Evolutionary conservation across 2,888 invertebrate species (phyloP), one percentile per base, ranked within the genome.

Genomic region (Tuberolachnus salignus): DNA sequence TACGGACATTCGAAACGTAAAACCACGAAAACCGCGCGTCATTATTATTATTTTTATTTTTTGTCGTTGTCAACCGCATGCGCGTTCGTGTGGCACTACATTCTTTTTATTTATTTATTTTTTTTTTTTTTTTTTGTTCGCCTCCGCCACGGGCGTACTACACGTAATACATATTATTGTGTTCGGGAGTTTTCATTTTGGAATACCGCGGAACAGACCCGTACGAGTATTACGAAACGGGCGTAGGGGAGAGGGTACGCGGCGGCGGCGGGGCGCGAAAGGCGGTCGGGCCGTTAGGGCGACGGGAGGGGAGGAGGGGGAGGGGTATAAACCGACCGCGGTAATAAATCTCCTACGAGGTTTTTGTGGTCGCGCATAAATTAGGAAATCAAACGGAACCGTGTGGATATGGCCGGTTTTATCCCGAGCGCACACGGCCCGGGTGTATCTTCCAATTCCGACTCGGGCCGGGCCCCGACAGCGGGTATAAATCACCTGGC

Each of bases 361-460:
- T 78, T 78, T 78, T 78, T 78, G 78, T 78, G 78, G 78, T 59
- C 59, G 34, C 69, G 78, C 78, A 78, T 78, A 78, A 78, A 78
- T 78, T 78, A 78, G 78, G 78, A 78, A 78, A 78, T 78, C 78
- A 78, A 78, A 78, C 78, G 78, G 78, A 67, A 67, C 49, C 67
- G 75, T 66, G 66, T 66, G 66, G 64, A 75, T 75, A 75, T 66
- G 66, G 67, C 66, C 75, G 75, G 75, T 78, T 75, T 74, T 75
- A 66, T 66, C 66, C 75, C 64, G 66, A 64, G 75, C 66, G 34
- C 6, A 6, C 34, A 34, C 34, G 34, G 75, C 57, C 59, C 75
- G 73, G 61, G 51, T 67, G 67, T 78, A 78, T 78, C 75, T 78
- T 78, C 75, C 75, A 78, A 78, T 78, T 78, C 75, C 75, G 67